A percentile compares a stretch with the other conserved stretches of the same genome.
These are phyloP conservation scores for Ceyx cyanopectus DNA, from an alignment of 2,113 vertebrate genomes.

Conservation along the genomic window DNA sequence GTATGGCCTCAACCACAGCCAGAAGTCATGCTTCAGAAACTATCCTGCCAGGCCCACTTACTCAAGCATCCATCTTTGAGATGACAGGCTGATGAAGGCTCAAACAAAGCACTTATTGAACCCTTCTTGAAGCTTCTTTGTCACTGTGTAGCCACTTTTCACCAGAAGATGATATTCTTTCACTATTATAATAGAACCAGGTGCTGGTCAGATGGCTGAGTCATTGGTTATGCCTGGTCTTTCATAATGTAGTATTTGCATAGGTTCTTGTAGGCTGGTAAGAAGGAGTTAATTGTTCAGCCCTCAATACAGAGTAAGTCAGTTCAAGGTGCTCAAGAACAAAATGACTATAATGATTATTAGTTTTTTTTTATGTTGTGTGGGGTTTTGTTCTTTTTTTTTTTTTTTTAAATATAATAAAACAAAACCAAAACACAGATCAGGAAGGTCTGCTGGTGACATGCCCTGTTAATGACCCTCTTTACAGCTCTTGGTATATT, in stretches of 20 bases:
- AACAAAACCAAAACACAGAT: no score
- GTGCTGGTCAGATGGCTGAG: neutral
- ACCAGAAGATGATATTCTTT: neutral
- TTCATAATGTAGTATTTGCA: neutral
- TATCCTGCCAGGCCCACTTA: neutral
- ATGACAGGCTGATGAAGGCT: neutral
- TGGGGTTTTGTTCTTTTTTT: neutral
- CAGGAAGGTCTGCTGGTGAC: neutral
- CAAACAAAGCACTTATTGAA: neutral
- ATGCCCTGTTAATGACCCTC: neutral
- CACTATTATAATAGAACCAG: neutral
- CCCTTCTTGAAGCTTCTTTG: neutral
- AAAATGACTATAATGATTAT: neutral
- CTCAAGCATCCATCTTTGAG: neutral
- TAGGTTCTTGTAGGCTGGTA: neutral
- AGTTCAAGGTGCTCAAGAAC: neutral
- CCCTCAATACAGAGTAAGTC: neutral
- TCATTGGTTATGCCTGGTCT: neutral
- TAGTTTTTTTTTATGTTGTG: no score
- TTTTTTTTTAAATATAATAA: neutral
- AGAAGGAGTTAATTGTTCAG: neutral
- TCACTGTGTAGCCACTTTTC: neutral
- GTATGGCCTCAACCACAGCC: neutral
- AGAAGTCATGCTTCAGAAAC: neutral
- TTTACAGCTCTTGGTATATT: neutral